These are phyloP conservation scores for Drosophila mayaguana DNA, from an alignment of 2,888 invertebrate genomes.

Conservation along the genomic window DNA sequence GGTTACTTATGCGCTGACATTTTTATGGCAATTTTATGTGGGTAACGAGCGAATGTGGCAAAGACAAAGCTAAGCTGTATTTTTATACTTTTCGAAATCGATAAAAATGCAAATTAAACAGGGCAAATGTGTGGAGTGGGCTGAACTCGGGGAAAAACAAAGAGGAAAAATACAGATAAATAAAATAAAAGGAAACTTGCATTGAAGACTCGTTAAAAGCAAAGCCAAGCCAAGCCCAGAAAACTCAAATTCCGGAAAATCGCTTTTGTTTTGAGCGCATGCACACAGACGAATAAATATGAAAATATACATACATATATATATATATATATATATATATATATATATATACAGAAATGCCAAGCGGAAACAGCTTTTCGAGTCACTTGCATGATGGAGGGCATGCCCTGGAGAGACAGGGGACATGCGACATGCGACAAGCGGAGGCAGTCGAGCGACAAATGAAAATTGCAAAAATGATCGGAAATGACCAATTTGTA, in stretches of 20 bases:
- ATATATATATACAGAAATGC: conserved; percentile 48
- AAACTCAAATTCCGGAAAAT: conserved; percentile 70
- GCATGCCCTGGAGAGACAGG: conserved; percentile 42
- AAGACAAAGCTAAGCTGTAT: conserved; percentile 74
- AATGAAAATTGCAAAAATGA: conserved; percentile 73
- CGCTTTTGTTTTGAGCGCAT: conserved; percentile 62
- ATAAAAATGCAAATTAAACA: conserved; percentile 82
- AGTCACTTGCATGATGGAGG: conserved; percentile 69
- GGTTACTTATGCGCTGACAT: conserved; percentile 72
- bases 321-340: conserved; percentile 30
- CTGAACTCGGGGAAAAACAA: not conserved
- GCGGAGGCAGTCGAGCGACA: conserved; percentile 63
- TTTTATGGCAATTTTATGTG: conserved; percentile 75
- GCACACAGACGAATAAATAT: conserved; percentile 7
- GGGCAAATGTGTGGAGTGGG: conserved; percentile 49
- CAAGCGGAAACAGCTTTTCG: conserved; percentile 68
- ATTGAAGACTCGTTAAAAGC: conserved; percentile 52
- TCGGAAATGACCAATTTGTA: conserved; percentile 83
- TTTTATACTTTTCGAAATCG: conserved; percentile 67
- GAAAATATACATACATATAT: conserved; percentile 20
- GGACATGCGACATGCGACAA: not conserved
- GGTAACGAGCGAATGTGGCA: conserved; percentile 52
- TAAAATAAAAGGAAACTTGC: conserved; percentile 24
- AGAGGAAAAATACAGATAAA: not conserved
- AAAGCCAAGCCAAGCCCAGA: conserved; percentile 41